Evolutionary conservation across 2,797 vertebrate species (phyloP).

Genomic region (Meda fulgida): DNA sequence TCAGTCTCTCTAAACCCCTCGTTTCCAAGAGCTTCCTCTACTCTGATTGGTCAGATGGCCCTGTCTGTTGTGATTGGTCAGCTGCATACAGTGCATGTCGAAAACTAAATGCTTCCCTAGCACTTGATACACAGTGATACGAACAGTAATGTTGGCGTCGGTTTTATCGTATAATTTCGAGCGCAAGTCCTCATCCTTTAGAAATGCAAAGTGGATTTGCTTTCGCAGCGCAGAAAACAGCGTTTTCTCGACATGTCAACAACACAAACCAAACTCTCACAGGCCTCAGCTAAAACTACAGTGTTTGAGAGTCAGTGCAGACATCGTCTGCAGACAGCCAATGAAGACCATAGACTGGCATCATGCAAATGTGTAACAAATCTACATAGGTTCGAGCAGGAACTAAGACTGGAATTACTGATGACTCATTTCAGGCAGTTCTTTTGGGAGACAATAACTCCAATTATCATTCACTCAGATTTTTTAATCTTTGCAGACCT

Average conservation of each 20-base stretch:
- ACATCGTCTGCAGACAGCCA: too few species aligned
- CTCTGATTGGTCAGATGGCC: background rate
- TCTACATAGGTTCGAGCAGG: background rate
- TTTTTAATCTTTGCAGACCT: background rate
- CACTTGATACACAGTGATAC: background rate
- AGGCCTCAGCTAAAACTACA: background rate
- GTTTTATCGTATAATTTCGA: background rate
- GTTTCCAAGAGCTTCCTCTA: background rate
- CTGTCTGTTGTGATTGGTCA: background rate
- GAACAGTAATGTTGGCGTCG: too few species aligned
- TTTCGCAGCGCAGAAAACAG: background rate
- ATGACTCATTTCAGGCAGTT: background rate
- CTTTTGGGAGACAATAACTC: background rate
- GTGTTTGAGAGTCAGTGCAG: background rate
- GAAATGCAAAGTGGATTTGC: background rate
- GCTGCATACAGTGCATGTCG: background rate
- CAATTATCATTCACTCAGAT: too few species aligned
- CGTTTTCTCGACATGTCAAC: background rate
- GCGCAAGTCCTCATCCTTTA: background rate
- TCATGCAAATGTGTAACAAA: background rate
- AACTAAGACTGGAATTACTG: background rate
- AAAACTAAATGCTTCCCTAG: background rate
- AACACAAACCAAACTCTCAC: background rate
- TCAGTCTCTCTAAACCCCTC: background rate
- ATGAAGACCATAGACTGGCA: background rate